Evolutionary conservation across 30 jellyfish, hydroid and myxozoan genomes (phyloP).

Genomic region (Morbakka virulenta): DNA sequence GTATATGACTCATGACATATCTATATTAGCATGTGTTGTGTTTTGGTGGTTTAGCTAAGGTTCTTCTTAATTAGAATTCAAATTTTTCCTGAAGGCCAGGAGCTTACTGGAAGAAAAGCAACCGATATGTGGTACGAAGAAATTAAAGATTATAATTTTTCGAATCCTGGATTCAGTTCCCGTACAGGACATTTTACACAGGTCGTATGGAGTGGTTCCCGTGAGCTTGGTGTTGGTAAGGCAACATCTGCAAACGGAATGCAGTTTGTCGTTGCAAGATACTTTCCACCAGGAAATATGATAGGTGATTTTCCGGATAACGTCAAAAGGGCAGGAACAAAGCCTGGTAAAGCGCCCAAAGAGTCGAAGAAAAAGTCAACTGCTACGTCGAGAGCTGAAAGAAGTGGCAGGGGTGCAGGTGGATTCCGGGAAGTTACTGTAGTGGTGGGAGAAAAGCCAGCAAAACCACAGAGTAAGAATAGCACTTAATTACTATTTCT

Average conservation of each 20-base stretch:
- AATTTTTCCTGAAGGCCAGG: slow-evolving; percentile 73
- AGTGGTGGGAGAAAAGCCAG: not conserved
- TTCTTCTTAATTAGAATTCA: too few relatives aligned
- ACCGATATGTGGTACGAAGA: slow-evolving; percentile 99
- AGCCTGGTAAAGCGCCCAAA: slow-evolving; percentile 39
- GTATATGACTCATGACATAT: too few relatives aligned
- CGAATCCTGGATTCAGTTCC: slow-evolving; percentile 90
- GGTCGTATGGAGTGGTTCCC: slow-evolving; percentile 96
- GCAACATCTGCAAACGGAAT: slow-evolving; percentile 92
- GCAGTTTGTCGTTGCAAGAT: slow-evolving; percentile 97
- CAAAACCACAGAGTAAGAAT: slow-evolving; percentile 48
- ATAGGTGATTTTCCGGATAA: slow-evolving; percentile 88
- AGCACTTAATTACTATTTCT: not conserved
- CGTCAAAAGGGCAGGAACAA: slow-evolving; percentile 78
- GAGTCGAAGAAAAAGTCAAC: slow-evolving; percentile 13
- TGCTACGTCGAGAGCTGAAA: too few relatives aligned
- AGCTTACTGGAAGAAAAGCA: slow-evolving; percentile 90
- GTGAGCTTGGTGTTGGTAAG: slow-evolving; percentile 94
- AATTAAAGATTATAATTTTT: slow-evolving; percentile 82
- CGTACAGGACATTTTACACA: slow-evolving; percentile 99
- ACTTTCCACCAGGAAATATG: slow-evolving; percentile 95
- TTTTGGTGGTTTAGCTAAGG: not conserved
- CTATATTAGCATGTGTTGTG: not conserved
- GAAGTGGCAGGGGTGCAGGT: not conserved
- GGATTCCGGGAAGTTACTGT: slow-evolving; percentile 7